Base-by-base conservation (phyloP, 2,113 vertebrate species). In the Nestor notabilis region DNA sequence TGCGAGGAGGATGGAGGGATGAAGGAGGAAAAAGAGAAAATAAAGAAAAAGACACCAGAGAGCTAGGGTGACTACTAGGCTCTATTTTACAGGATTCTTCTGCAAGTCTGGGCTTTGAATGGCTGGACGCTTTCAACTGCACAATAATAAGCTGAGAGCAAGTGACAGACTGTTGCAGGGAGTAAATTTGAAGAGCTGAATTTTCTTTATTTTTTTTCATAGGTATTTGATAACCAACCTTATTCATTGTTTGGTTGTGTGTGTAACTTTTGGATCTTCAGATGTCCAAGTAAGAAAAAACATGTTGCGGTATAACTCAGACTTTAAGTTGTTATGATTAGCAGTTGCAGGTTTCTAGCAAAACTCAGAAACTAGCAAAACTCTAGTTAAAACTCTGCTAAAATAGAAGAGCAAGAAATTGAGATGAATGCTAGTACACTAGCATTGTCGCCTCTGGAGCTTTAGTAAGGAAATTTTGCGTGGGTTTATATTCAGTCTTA, bases 1-100 rank as follows among this genome's bases (percentile, higher is more conserved):
- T 10, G 7, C 4, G 10, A 1, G 0, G 1, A 0, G 2, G 5
- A 18, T 0, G 5, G 5, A 18, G 7, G 1, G 10, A 2, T 9
- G 21, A 31, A 37, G 47, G 21, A 35, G 24, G 24, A 8, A n/a
- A 21, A 66, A 37, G 14, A 9, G 2, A 17, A 50, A 29, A 31
- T 13, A 46, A 13, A 16, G 5, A 7, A 28, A 24, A 72, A 33
- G 13, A 46, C 11, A 13, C 8, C 31, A 33, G 65, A 29, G 33
- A 55, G 10, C 37, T 91, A 21, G 60, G 0, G 0, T 61, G 27
- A 61, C 35, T 53, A 37, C 7, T 3, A 49, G 69, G 24, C 16
- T 85, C 33, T 46, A 12, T 69, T 25, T 78, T 64, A 61, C 23
- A 72, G 33, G 41, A 56, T 69, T 87, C 7, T 13, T 72, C 23